Evolutionary conservation across 2,888 invertebrate genomes (phyloP), one percentile per base, ranked within the genome.

Genomic region (Griposia aprilina): DNA sequence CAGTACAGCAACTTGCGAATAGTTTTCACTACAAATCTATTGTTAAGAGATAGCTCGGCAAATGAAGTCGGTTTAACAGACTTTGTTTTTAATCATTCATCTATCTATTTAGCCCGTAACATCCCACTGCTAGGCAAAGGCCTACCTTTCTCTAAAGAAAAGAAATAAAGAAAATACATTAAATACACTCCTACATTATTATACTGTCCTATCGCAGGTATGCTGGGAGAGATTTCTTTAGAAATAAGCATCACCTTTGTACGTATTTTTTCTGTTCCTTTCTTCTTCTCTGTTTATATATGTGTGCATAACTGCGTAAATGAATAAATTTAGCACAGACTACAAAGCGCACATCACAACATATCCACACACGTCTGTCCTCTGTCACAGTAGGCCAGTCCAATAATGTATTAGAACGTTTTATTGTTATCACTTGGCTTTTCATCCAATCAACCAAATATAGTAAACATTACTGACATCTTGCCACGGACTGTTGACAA

Each of bases 11-110:
- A 60, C 73, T 82, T 62, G 63, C 5, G 36, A 79, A 83, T 82
- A 82, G 77, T 81, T 82, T 10, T n/a, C 30, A 23, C 50, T 76
- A 67, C 83, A 85, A 83, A 82, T 82, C 50, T 74, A 83, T 80
- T 74, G 50, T 60, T 74, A 70, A 74, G 50, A 62, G 45, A 79
- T 72, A 50, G 59, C 30, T 67, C 74, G 63, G 59, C 55, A 78
- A 80, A 81, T 75, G 15, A 26, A 59, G 15, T 26, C 15, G 17
- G n/a, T 41, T 0, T 41, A 41, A 10, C 10, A 10, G 45, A 45
- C 26, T 59, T 60, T 2, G 11, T 36, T 36, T 30, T 20, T 20
- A 62, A 20, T 20, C 0, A 62, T 36, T 62, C 20, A 11, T 36
- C 8, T 52, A 23, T 52, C 8, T 23, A 50, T 17, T 50, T 50